Base-by-base conservation (phyloP, 2,113 vertebrate genomes). In the Ictidomys tridecemlineatus region DNA sequence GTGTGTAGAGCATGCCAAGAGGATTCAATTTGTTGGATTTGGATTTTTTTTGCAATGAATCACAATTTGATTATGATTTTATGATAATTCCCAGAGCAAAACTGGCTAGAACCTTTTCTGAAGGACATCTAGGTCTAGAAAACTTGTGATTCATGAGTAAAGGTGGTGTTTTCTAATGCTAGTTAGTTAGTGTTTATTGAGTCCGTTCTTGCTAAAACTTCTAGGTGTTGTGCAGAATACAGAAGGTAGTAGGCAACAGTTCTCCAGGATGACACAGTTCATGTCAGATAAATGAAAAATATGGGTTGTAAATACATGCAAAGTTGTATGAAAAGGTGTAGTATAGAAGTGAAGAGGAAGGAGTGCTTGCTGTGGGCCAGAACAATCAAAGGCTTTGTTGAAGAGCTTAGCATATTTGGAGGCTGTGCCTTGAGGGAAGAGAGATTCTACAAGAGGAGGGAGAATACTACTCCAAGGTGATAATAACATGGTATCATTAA, bases 21-120 rank as follows among this genome's bases (percentile, higher is more conserved):
- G 69, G 78, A 96, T 87, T 89, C 83, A 82, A 3, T 95, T 94
- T 72, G 74, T 88, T 97, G 96, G 63, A 85, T 96, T 97, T 95
- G 39, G 85, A 53, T 89, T 77, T 94, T 82, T 70, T 96, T 91
- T 91, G 85, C 78, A 93, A 10, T 86, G 61, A 93, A 83, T 97
- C 87, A 89, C 74, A 95, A 63, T 77, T 94, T 91, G 85, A 88
- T 98, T 96, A 91, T 96, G 70, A 92, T 86, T 96, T 96, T 91
- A 92, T 7, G 89, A 48, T 86, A 91, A 94, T 94, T 95, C 74
- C 39, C 70, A 79, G 69, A 90, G 73, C 24, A 87, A 67, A 95
- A 86, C 65, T 93, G 95, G 69, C 72, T 96, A 76, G 73, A 93
- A 85, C 74, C 86, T 95, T 96, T 56, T 96, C 53, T 96, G 95